Percentiles rank a stretch among this genome's conserved stretches.
phyloP scores from a whole-genome alignment of 2,888 invertebrate genomes.

The Selenia dentaria region DNA sequence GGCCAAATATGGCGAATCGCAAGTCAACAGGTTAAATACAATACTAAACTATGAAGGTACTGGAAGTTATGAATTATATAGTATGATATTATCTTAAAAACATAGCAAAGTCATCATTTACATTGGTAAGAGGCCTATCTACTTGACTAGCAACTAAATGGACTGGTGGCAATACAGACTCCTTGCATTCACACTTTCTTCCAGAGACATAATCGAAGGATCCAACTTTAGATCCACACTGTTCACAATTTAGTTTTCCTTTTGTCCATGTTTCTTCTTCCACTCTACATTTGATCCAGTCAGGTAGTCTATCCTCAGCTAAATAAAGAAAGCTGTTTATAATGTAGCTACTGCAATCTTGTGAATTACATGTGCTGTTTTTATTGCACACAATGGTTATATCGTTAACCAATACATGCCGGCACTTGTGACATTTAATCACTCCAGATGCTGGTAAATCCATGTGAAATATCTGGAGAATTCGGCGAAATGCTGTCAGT shows the following conservation, averaged over 20 bases:
- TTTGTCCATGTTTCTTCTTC: constrained; percentile 86
- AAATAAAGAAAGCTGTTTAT: constrained; percentile 73
- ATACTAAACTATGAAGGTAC: no score
- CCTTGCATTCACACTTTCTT: constrained; percentile 85
- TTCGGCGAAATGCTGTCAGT: no score
- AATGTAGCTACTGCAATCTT: constrained; percentile 58
- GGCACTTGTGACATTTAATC: constrained; percentile 78
- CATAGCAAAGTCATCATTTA: constrained; percentile 4
- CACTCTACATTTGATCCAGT: constrained; percentile 81
- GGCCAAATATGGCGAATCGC: no score
- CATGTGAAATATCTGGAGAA: no score
- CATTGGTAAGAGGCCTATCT: constrained; percentile 67
- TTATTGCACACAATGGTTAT: constrained; percentile 35
- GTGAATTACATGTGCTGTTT: constrained; percentile 42
- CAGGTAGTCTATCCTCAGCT: constrained; percentile 82
- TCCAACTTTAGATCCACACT: constrained; percentile 86
- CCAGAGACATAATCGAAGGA: constrained; percentile 88
- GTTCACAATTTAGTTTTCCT: constrained; percentile 87
- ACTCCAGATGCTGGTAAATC: constrained; percentile 30
- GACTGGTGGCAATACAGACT: constrained; percentile 82
- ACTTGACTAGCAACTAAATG: constrained; percentile 87
- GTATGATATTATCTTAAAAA: constrained; percentile 1
- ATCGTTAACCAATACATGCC: constrained; percentile 59
- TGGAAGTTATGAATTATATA: no score
- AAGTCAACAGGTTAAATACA: no score